Base-by-base conservation (phyloP, 2,888 invertebrate genomes). In the Tribolium freemani region DNA sequence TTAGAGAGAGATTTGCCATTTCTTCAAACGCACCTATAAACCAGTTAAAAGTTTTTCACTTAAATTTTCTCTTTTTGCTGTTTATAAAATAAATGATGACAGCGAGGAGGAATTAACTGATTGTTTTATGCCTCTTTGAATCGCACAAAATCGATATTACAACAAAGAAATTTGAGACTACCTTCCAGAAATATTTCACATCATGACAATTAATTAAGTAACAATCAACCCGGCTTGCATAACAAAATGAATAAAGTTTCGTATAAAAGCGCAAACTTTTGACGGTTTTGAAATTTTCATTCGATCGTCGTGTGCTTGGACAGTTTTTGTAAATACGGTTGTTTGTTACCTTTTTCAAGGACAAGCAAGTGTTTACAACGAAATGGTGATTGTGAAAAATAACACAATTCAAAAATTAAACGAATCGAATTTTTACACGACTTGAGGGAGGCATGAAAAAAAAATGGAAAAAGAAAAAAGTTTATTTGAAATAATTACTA, bases 21-120 rank as follows among this genome's bases (percentile, higher is more conserved):
- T 53, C 21, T 1, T n/a, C 21, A 20, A 8, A 16, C 10, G 46
- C 31, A 31, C 9, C 38, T 31, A 11, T 54, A 45, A 58, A 9
- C 57, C 20, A 58, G 30, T 58, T 58, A 45, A 58, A 58, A 58
- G 45, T 21, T 56, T 56, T 38, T 5, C 8, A n/a, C 51, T 38
- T 9, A 9, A 51, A 20, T 13, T 51, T 21, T 20, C 20, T 51
- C 51, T 51, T 20, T 51, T 51, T 51, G 6, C n/a, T n/a, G n/a
- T n/a, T n/a, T n/a, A n/a, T n/a, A n/a, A n/a, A n/a, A 51, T 13
- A 16, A 51, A 51, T 51, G 13, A 51, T 16, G 51, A 51, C 16
- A 48, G n/a, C n/a, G n/a, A n/a, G n/a, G n/a, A n/a, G n/a, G n/a
- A n/a, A n/a, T n/a, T n/a, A n/a, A 11, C 8, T 16, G 50, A 16